Percentiles rank a stretch among this genome's conserved stretches.
Evolutionary conservation across 2,113 vertebrate genomes (phyloP).

Genomic region (Pseudolaguvia tuberculata): DNA sequence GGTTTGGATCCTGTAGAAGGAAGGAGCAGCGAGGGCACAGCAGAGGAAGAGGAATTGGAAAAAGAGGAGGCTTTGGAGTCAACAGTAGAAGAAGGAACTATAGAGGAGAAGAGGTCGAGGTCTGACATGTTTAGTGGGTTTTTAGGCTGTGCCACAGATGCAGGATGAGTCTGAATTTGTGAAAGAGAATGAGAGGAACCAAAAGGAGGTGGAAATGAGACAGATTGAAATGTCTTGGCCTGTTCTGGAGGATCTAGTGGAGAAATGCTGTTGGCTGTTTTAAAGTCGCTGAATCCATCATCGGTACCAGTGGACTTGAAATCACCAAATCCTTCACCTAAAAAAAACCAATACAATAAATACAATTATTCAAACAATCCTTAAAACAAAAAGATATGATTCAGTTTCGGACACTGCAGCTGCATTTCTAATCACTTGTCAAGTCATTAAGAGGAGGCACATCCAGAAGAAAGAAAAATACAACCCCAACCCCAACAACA

Average conservation of each 20-base stretch:
- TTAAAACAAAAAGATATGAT: slow-evolving; percentile 30
- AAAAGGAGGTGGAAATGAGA: slow-evolving; percentile 77
- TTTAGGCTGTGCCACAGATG: slow-evolving; percentile 68
- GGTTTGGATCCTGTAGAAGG: slow-evolving; percentile 65
- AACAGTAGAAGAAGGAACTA: slow-evolving; percentile 57
- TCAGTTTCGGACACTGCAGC: not conserved
- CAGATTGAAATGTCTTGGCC: slow-evolving; percentile 77
- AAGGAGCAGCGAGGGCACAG: slow-evolving; percentile 57
- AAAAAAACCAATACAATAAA: no score
- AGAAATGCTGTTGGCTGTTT: slow-evolving; percentile 91
- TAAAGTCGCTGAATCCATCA: slow-evolving; percentile 96
- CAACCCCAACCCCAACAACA: slow-evolving; percentile 13
- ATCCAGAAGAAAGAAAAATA: slow-evolving; percentile 33
- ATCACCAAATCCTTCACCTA: slow-evolving; percentile 91
- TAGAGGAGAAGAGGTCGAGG: slow-evolving; percentile 85
- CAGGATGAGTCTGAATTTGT: slow-evolving; percentile 63
- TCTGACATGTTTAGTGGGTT: slow-evolving; percentile 84
- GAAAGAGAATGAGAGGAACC: slow-evolving; percentile 77
- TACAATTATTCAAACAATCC: no score
- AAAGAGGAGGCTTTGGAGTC: slow-evolving; percentile 62
- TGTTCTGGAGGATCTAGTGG: slow-evolving; percentile 84
- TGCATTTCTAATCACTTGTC: slow-evolving; percentile 27
- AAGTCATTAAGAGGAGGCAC: slow-evolving; percentile 13
- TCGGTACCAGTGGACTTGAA: slow-evolving; percentile 83
- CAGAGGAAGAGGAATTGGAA: slow-evolving; percentile 54